Evolutionary conservation across 2,797 vertebrate genomes (phyloP), one percentile per base, ranked within the genome.

Genomic region (Phoebastria nigripes): DNA sequence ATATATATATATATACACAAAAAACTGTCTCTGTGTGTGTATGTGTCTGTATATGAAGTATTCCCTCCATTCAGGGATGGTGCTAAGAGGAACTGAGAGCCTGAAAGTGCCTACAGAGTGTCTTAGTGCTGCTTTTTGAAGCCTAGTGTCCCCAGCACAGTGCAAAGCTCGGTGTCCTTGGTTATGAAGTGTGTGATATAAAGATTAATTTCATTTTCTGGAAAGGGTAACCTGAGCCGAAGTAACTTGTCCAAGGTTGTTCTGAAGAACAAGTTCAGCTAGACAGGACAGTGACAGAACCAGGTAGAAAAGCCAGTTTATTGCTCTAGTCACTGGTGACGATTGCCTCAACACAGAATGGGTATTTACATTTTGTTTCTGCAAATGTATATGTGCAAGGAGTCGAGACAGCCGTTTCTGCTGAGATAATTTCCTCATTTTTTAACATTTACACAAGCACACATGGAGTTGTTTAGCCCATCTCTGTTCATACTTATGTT

Each of bases 191-290:
- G 33, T 79, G 66, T 63, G 35, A 83, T 94, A 91, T 67, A 89
- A 95, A 80, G 73, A 94, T 90, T 78, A 70, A 89, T 95, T 93
- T 94, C 46, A 46, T 95, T 94, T 94, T 94, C 82, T 74, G 73
- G 62, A 95, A 90, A 28, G 70, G 67, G 37, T 80, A 95, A 87
- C 78, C 72, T 85, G 39, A 94, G 63, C 41, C 61, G 84, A 62
- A 58, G 22, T 65, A 81, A 52, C 58, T 79, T 72, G 46, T 39
- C 47, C 58, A 90, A 89, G 63, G 81, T 87, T 90, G 71, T 76
- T 93, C n/a, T 80, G 70, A 89, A 79, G 76, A 94, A 22, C 49
- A 91, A 62, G n/a, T 92, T 59, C 4, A 6, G 24, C 31, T 77
- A 79, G 25, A 55, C 5, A 59, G 42, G 51, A 51, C 19, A 87